Base-by-base conservation (phyloP, 2,888 invertebrate genomes). In the Drosophila peninsularis region DNA sequence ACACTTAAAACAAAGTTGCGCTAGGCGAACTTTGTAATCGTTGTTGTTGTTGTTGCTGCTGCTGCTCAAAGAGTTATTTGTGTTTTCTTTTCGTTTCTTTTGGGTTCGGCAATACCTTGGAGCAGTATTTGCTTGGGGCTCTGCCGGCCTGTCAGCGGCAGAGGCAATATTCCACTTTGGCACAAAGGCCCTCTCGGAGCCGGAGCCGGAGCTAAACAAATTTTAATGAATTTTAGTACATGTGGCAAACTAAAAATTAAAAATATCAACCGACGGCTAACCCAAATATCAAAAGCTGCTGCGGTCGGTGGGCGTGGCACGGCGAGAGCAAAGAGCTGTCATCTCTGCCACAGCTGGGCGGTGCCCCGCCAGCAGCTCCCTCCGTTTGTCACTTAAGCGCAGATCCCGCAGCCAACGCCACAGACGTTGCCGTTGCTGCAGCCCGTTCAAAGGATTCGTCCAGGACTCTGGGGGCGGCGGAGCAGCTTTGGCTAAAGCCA, bases 331-430 rank as follows among this genome's bases (percentile, higher is more conserved):
- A 37, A 52, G 52, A 37, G 52, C 52, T 52, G 52, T 52, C 52
- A 52, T 52, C 52, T 52, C n/a, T 52, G 52, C 75, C 64, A 24
- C 74, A 70, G 62, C 56, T 52, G 42, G 50, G 52, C 53, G 44
- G 24, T 45, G 63, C 62, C 49, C 72, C 77, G 50, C 32, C 39
- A 55, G 10, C 10, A 1, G 27, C 56, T 68, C 55, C 47, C 44
- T 52, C 53, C 36, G 54, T 44, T 73, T 74, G 79, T 78, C 79
- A 78, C 79, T 81, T 81, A 81, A 75, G 71, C 60, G 63, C 78
- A 73, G 56, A 53, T 74, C 74, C 78, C 78, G 45, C 72, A 76
- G 56, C 62, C 56, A 27, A 30, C 57, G 60, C 58, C 32, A 36
- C 39, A 39, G 54, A 19, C 17, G 54, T 27, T 24, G 14, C 36